A percentile compares a stretch with the other conserved stretches of the same genome.
Evolutionary conservation across 2,113 vertebrate species (phyloP).

Genomic region (Vulpes lagopus): DNA sequence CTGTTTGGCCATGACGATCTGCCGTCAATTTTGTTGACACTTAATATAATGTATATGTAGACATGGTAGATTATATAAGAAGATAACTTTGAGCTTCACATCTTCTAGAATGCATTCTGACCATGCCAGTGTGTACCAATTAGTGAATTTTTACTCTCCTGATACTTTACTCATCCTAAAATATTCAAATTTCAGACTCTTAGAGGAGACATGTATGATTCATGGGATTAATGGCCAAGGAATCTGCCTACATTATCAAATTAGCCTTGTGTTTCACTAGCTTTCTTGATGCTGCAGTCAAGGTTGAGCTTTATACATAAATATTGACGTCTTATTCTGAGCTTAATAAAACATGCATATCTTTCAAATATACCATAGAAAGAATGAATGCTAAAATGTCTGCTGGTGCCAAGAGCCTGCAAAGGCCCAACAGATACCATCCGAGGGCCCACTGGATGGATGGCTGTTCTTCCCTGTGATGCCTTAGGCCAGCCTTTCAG

Average conservation of each 20-base stretch:
- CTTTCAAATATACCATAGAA: neutral
- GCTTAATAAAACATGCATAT: conserved; percentile 45
- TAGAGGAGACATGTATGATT: conserved; percentile 64
- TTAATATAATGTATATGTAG: neutral
- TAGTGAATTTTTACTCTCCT: conserved; percentile 21
- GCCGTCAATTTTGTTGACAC: neutral
- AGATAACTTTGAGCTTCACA: neutral
- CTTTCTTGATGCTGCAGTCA: neutral
- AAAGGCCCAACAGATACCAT: neutral
- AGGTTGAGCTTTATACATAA: conserved; percentile 20
- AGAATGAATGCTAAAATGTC: neutral
- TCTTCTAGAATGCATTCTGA: neutral
- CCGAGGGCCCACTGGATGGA: neutral
- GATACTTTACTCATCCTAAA: conserved; percentile 48
- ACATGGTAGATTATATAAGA: neutral
- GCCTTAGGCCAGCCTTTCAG: neutral
- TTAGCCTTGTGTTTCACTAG: neutral
- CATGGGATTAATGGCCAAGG: conserved; percentile 63
- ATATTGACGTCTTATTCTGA: neutral
- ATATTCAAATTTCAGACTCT: conserved; percentile 69
- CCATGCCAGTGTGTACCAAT: neutral
- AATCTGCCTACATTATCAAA: conserved; percentile 39
- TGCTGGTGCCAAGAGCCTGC: neutral
- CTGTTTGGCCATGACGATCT: neutral
- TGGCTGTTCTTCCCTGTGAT: neutral